Conservation (phyloP, 2,113 vertebrate genomes). For the Labeo rohita region DNA sequence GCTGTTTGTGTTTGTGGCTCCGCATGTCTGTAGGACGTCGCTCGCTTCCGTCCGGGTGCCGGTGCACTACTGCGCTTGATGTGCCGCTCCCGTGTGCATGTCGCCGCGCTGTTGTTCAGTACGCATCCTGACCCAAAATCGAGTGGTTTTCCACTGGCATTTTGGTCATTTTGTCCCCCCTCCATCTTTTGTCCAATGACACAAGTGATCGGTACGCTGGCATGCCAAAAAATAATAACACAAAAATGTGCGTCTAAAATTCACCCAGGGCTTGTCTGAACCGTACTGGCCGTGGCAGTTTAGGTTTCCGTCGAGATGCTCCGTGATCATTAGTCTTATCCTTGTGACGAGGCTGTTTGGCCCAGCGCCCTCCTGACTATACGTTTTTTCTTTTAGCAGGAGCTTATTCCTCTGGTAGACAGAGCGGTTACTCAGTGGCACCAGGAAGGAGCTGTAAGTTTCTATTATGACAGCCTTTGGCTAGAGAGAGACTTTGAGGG, state of each 20-base stretch:
- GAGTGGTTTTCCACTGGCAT: background rate
- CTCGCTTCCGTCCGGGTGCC: background rate
- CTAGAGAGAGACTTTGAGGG: background rate
- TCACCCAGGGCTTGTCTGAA: background rate
- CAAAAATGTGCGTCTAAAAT: background rate
- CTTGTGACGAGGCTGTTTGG: background rate
- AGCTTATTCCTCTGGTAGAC: conserved; percentile 79
- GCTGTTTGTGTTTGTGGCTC: background rate
- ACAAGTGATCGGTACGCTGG: background rate
- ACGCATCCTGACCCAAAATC: background rate
- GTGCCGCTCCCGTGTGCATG: too few relatives aligned
- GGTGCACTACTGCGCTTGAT: background rate
- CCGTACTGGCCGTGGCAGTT: background rate
- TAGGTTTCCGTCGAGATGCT: background rate
- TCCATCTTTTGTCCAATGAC: background rate
- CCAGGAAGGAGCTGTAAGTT: conserved; percentile 79
- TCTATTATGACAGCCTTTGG: background rate
- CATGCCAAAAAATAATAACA: background rate
- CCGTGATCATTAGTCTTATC: background rate
- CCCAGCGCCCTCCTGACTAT: background rate
- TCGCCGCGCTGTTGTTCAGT: background rate
- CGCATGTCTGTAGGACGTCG: background rate
- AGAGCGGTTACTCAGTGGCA: conserved; percentile 80
- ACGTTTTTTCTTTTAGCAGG: conserved; percentile 67
- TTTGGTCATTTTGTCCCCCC: background rate